Conservation (phyloP, 2,888 invertebrate genomes). For the Nasonia oneida region DNA sequence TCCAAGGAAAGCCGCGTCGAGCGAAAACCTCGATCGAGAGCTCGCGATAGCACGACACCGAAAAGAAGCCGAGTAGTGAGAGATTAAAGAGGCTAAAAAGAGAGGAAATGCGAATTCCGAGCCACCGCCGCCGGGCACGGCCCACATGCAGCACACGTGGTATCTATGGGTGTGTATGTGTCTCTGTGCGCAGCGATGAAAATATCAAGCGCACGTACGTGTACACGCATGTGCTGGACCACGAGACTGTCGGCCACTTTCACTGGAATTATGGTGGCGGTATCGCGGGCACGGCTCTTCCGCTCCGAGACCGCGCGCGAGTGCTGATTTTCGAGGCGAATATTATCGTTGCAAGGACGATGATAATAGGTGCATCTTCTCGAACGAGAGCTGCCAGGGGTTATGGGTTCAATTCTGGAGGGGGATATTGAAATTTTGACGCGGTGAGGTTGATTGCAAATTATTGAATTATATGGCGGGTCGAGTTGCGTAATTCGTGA, state of each 20-base stretch:
- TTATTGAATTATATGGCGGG: background rate
- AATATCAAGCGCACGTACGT: constrained; percentile 36
- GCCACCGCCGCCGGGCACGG: background rate
- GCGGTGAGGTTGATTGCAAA: background rate
- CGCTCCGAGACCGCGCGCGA: background rate
- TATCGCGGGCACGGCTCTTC: constrained; percentile 31
- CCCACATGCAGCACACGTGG: constrained; percentile 25
- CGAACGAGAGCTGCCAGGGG: background rate
- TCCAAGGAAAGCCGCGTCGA: background rate
- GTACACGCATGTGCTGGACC: background rate
- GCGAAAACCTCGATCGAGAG: background rate
- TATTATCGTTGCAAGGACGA: background rate
- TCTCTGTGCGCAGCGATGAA: background rate
- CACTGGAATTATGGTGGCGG: constrained; percentile 25
- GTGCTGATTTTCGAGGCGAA: background rate
- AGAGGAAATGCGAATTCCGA: constrained; percentile 47
- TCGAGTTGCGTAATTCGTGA: background rate
- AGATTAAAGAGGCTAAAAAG: background rate
- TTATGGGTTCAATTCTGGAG: background rate
- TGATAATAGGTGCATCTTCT: background rate
- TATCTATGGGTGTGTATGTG: background rate
- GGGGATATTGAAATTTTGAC: background rate
- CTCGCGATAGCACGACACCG: constrained; percentile 10
- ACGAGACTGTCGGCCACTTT: constrained; percentile 37
- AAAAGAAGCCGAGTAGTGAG: constrained; percentile 11